Conservation (phyloP, 2,113 vertebrate species). For the Boulengeromyrus knoepffleri region DNA sequence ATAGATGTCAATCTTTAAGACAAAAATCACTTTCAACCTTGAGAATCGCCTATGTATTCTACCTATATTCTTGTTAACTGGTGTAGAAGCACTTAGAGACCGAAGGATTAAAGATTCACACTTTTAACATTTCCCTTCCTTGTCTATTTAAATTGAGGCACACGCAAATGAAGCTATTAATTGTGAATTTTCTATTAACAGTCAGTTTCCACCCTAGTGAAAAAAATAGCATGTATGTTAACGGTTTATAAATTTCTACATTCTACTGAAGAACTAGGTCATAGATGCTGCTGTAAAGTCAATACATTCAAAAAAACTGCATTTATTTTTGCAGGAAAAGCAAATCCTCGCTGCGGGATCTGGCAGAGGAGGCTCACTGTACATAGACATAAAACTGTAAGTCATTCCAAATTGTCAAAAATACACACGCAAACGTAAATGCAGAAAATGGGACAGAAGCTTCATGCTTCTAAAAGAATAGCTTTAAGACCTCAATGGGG, state of each 20-base stretch:
- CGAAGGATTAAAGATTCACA: background rate
- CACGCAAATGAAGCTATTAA: background rate
- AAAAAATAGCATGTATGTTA: background rate
- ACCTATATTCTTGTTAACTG: background rate
- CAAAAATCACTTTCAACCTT: slow-evolving; percentile 1
- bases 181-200: slow-evolving; percentile 4
- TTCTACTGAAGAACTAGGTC: background rate
- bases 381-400: background rate
- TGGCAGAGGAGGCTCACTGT: background rate
- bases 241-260: background rate
- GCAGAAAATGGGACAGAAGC: background rate
- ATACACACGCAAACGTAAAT: background rate
- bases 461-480: background rate
- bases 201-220: background rate
- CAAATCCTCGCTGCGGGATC: background rate
- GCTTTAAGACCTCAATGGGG: background rate
- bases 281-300: background rate
- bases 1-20: background rate
- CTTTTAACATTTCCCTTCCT: background rate
- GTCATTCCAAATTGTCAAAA: background rate
- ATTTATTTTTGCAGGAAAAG: background rate
- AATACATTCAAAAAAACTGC: background rate
- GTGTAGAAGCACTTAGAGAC: background rate
- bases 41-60: background rate
- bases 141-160: background rate